Percentiles rank a stretch among this genome's conserved stretches.
phyloP scores from a whole-genome alignment of 2,113 vertebrate genomes.

The Porphyrio hochstetteri region DNA sequence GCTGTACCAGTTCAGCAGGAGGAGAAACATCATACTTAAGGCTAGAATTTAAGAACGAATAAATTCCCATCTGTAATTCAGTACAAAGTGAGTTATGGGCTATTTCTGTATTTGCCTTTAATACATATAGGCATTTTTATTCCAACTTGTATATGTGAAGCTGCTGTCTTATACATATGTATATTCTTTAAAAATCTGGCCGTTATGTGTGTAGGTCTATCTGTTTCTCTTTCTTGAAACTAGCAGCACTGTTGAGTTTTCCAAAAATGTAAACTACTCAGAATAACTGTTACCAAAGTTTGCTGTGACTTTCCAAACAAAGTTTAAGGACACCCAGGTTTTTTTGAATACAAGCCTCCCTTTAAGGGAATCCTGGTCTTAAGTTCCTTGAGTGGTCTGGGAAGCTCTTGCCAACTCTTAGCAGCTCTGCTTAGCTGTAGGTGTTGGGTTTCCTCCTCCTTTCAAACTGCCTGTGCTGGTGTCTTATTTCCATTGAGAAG shows the following conservation, averaged over 20 bases:
- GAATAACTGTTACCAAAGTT: neutral
- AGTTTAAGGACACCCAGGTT: neutral
- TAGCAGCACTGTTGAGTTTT: neutral
- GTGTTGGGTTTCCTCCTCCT: constrained; percentile 13
- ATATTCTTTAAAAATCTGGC: neutral
- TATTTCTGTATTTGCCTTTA: constrained; percentile 26
- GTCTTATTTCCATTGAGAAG: constrained; percentile 5
- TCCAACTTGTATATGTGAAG: neutral
- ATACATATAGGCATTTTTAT: neutral
- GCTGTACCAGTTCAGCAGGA: neutral
- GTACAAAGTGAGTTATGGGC: neutral
- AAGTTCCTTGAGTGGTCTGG: neutral
- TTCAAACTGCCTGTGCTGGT: neutral
- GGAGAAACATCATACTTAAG: neutral
- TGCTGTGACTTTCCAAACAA: neutral
- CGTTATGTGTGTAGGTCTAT: neutral
- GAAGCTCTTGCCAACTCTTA: neutral
- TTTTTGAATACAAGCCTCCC: neutral
- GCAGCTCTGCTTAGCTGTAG: neutral
- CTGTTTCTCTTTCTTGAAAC: neutral
- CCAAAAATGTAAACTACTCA: neutral
- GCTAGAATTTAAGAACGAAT: neutral
- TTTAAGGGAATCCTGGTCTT: neutral
- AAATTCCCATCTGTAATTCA: neutral
- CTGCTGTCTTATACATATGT: constrained; percentile 5